Base-by-base conservation (phyloP, 2,888 invertebrate genomes). In the Sclerodermus sp. region DNA sequence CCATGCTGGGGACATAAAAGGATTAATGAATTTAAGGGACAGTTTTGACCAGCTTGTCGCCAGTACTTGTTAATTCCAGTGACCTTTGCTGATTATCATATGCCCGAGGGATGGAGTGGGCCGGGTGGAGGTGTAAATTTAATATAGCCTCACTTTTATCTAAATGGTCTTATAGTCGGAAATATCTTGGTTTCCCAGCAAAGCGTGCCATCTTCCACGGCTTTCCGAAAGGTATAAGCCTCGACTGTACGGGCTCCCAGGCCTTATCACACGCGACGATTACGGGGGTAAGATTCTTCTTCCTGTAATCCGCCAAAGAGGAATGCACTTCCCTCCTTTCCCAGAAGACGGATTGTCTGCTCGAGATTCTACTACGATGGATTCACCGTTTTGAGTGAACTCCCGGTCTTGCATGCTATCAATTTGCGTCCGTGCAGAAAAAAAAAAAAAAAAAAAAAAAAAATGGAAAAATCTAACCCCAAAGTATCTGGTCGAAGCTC, bases 121-220 rank as follows among this genome's bases (percentile, higher is more conserved):
- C 14, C 42, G 17, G 51, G 39, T 49, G 38, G 38, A 57, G 59
- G 62, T 64, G 67, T 70, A 71, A 72, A 73, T 71, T 66, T 68
- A 69, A 70, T 68, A 66, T 70, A 70, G 68, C 64, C 60, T 57
- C 56, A 55, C 59, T 66, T 68, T 72, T 74, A 73, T 72, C 72
- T 70, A 70, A 74, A 73, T 70, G 68, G 64, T 60, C 60, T 54
- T 41, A n/a, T n/a, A 51, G 51, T 8, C 23, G 8, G 8, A 23
- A 8, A 5, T 23, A 23, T 23, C 23, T 3, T 23, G 23, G 23
- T 23, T 8, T 23, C 4, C 23, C 8, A 23, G 23, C 23, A 23
- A 23, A 23, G 23, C 23, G 23, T 23, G 23, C 23, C 23, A 23
- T 8, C 23, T 23, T 23, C 23, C 23, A 23, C 23, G 8, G 23